Conservation (phyloP, 2,113 vertebrate genomes). For the Stomatorhinus ivindoensis region DNA sequence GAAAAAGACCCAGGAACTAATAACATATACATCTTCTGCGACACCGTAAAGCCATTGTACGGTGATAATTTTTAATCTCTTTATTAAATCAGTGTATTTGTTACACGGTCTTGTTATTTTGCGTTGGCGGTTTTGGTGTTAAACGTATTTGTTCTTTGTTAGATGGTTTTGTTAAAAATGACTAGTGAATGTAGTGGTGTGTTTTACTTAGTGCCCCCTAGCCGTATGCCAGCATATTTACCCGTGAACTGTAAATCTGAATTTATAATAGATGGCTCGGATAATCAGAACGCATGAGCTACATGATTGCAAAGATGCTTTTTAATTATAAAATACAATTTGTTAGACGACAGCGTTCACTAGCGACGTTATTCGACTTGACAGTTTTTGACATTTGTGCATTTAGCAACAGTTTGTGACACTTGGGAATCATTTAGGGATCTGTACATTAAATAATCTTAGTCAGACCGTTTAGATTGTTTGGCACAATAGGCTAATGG, state of each 20-base stretch:
- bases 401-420: not conserved
- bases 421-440: not conserved
- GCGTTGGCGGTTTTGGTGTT: not conserved
- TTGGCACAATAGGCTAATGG: not conserved
- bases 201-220: not conserved
- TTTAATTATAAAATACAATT: not conserved
- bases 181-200: not conserved
- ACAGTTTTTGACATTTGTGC: not conserved
- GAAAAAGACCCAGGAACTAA: not conserved
- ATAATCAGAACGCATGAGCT: not conserved
- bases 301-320: not conserved
- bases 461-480: not conserved
- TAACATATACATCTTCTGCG: not conserved
- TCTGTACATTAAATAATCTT: not conserved
- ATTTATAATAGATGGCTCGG: not conserved
- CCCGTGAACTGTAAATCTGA: not conserved
- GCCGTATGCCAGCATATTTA: not conserved
- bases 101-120: not conserved
- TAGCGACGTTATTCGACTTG: not conserved
- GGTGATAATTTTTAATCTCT: conserved; percentile 34
- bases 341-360: not conserved
- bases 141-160: not conserved
- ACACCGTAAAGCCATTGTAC: not conserved
- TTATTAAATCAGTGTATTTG: not conserved
- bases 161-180: not conserved